These are phyloP conservation scores for Pteronotus mesoamericanus DNA, from an alignment of 2,797 vertebrate genomes.

Conservation along the genomic window DNA sequence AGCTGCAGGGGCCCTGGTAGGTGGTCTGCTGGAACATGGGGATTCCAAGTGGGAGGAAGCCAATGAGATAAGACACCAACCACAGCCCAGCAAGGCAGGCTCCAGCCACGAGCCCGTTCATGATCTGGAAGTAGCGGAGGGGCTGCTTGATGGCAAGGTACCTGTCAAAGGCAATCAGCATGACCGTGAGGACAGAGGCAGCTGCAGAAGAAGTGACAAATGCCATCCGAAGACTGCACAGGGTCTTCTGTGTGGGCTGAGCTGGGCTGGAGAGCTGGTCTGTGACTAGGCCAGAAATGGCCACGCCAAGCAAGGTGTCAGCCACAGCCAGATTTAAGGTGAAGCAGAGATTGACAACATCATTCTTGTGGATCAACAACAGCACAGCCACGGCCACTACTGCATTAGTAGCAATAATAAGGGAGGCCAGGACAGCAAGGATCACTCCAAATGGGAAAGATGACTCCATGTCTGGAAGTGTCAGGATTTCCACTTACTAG, in stretches of 20 bases:
- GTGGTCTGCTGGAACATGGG: slow-evolving; percentile 79
- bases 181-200: slow-evolving; percentile 93
- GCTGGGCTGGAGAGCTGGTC: slow-evolving; percentile 81
- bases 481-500: slow-evolving; percentile 25
- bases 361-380: slow-evolving; percentile 84
- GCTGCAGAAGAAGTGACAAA: slow-evolving; percentile 87
- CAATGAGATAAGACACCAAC: slow-evolving; percentile 83
- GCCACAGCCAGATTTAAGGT: slow-evolving; percentile 91
- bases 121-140: slow-evolving; percentile 86
- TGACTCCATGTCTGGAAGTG: not conserved
- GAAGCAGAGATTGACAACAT: slow-evolving; percentile 87
- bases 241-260: slow-evolving; percentile 70
- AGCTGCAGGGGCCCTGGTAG: slow-evolving; percentile 82
- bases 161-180: slow-evolving; percentile 90
- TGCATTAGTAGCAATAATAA: slow-evolving; percentile 89
- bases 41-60: slow-evolving; percentile 88
- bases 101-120: slow-evolving; percentile 78
- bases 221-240: slow-evolving; percentile 89
- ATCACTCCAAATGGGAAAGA: slow-evolving; percentile 80
- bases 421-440: slow-evolving; percentile 84
- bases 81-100: slow-evolving; percentile 84
- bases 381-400: slow-evolving; percentile 84
- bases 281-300: slow-evolving; percentile 84
- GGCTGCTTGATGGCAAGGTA: slow-evolving; percentile 92
- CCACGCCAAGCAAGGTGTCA: slow-evolving; percentile 88